phyloP scores from a whole-genome alignment of 2,113 vertebrate genomes.

The Neomonachus schauinslandi region DNA sequence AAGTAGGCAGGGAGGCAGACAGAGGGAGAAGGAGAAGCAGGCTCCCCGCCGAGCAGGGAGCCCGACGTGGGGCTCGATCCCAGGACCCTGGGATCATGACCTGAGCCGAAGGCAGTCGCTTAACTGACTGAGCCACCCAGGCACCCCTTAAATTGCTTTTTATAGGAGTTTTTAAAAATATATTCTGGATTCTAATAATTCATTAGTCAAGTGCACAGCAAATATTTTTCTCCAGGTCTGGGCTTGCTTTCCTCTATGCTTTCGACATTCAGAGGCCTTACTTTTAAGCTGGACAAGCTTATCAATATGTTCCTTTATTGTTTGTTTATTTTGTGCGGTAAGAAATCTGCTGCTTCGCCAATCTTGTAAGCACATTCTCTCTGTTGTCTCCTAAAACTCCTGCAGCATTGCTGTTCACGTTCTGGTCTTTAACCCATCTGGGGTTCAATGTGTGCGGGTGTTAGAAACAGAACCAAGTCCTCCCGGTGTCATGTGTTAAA shows the following conservation, averaged over 20 bases:
- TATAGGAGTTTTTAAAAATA: too few relatives aligned
- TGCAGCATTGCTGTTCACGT: rapidly evolving
- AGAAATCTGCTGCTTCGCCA: rapidly evolving
- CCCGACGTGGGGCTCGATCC: too few relatives aligned
- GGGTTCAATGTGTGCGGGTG: rapidly evolving
- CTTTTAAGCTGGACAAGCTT: rapidly evolving
- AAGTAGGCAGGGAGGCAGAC: too few relatives aligned
- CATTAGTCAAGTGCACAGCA: rapidly evolving
- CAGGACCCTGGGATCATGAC: too few relatives aligned
- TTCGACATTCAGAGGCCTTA: rapidly evolving
- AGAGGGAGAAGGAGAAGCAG: too few relatives aligned
- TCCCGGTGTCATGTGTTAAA: rapidly evolving
- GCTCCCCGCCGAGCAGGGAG: too few relatives aligned
- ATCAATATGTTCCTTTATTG: rapidly evolving
- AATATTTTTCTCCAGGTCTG: rapidly evolving
- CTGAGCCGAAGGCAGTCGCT: too few relatives aligned
- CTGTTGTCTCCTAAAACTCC: background rate
- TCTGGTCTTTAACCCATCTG: rapidly evolving
- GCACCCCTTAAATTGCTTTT: too few relatives aligned
- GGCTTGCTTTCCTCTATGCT: background rate
- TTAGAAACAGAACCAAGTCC: rapidly evolving
- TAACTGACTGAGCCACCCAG: too few relatives aligned
- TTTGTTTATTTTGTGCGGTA: rapidly evolving
- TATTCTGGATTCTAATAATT: background rate
- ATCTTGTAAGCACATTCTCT: rapidly evolving